These are phyloP conservation scores for Cylloceria caligata DNA, from an alignment of 2,888 invertebrate species.

Conservation along the genomic window DNA sequence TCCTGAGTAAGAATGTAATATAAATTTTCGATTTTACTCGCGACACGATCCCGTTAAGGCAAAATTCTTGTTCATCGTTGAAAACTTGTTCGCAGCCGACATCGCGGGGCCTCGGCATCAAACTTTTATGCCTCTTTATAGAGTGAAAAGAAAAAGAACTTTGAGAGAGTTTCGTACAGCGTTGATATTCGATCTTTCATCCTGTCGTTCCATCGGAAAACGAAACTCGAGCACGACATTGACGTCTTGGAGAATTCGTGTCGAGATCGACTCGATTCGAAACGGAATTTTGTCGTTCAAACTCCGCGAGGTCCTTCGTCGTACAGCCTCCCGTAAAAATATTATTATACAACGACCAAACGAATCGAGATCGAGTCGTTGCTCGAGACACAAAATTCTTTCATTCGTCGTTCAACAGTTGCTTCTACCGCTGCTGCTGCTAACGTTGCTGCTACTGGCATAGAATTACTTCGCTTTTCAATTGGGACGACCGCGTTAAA, in stretches of 20 bases:
- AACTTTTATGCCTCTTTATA: conserved; percentile 3
- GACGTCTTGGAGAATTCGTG: conserved; percentile 21
- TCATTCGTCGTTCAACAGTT: conserved; percentile 1
- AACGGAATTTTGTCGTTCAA: conserved; percentile 1
- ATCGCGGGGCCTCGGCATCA: conserved; percentile 1
- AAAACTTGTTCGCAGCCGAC: conserved; percentile 28
- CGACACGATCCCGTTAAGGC: conserved; percentile 13
- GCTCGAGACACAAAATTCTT: conserved; percentile 21
- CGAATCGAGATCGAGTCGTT: conserved; percentile 1
- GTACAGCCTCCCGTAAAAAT: background rate
- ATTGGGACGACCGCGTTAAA: conserved; percentile 44
- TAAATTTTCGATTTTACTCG: conserved; percentile 27
- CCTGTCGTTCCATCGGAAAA: background rate
- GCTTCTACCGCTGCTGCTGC: conserved; percentile 3
- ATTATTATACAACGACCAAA: conserved; percentile 15
- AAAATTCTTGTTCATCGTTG: conserved; percentile 19
- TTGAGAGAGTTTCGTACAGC: conserved; percentile 16
- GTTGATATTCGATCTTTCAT: conserved; percentile 36
- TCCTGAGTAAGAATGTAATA: background rate
- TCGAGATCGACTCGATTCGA: conserved; percentile 18
- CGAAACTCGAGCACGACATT: conserved; percentile 28
- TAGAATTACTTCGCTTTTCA: conserved; percentile 55
- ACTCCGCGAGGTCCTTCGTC: background rate
- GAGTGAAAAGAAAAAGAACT: conserved; percentile 34
- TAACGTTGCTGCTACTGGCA: conserved; percentile 35